Percentiles rank a stretch among this genome's conserved stretches.
These are phyloP conservation scores for Gallinago undulata DNA, from an alignment of 2,113 vertebrate species.

Conservation along the genomic window DNA sequence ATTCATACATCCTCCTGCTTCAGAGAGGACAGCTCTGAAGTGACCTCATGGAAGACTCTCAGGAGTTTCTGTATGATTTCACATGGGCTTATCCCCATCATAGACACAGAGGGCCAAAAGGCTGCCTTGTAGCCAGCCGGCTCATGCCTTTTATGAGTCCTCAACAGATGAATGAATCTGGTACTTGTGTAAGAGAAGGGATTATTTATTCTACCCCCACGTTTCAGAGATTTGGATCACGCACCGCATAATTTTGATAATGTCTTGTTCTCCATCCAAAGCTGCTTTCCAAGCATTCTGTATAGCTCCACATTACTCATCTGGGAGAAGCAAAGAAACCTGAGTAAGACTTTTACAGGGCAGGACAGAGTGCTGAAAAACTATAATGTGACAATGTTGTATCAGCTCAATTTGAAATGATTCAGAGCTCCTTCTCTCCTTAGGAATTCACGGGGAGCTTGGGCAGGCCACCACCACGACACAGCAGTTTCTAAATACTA, in stretches of 20 bases:
- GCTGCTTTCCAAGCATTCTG: constrained; percentile 31
- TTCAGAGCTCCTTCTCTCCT: not conserved
- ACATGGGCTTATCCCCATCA: not conserved
- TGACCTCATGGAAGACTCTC: constrained; percentile 1
- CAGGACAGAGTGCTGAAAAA: constrained; percentile 44
- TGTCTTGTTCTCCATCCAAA: constrained; percentile 46
- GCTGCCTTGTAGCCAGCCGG: not conserved
- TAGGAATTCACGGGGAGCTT: not conserved
- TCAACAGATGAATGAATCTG: constrained; percentile 34
- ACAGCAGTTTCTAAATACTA: not conserved
- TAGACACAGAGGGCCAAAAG: not conserved
- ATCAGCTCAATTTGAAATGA: constrained; percentile 30
- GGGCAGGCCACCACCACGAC: not conserved
- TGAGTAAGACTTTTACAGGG: constrained; percentile 37
- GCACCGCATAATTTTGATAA: not conserved
- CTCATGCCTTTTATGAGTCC: not conserved
- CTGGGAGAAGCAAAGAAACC: constrained; percentile 42
- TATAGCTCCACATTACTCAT: constrained; percentile 15
- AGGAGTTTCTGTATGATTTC: constrained; percentile 4
- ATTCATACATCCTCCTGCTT: not conserved
- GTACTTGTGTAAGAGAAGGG: constrained; percentile 2
- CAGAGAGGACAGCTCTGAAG: not conserved
- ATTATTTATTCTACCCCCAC: constrained; percentile 27
- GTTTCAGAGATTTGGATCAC: constrained; percentile 39
- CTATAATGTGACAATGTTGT: not conserved